phyloP scores from a whole-genome alignment of 2,113 vertebrate genomes.

The Orthochromis indermauri region DNA sequence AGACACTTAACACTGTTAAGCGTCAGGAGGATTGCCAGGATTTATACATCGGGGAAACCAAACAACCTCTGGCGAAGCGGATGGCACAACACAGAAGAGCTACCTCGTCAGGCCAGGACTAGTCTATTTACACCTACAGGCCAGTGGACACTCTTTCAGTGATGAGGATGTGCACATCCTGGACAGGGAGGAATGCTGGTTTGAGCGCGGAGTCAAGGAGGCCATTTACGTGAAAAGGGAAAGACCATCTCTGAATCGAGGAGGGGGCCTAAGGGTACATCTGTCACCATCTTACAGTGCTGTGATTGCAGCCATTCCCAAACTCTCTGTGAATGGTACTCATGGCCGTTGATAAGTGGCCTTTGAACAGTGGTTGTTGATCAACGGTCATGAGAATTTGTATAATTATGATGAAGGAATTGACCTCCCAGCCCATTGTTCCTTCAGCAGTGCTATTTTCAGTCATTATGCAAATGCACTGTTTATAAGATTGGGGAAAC shows the following conservation, averaged over 20 bases:
- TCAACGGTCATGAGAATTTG: neutral
- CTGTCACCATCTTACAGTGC: neutral
- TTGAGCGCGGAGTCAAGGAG: rapidly evolving
- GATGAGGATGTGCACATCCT: rapidly evolving
- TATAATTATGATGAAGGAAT: rapidly evolving
- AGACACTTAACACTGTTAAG: rapidly evolving
- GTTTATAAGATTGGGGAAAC: neutral
- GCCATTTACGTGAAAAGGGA: rapidly evolving
- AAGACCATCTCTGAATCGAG: neutral
- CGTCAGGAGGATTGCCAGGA: neutral
- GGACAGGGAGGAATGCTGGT: rapidly evolving
- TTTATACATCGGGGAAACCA: neutral
- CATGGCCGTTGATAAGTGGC: rapidly evolving
- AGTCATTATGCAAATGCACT: rapidly evolving
- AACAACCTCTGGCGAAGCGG: neutral
- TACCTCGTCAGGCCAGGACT: neutral
- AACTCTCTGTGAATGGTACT: neutral
- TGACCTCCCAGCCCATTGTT: neutral
- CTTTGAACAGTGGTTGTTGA: neutral
- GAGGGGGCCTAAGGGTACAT: neutral
- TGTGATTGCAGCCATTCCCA: rapidly evolving
- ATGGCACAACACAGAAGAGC: neutral
- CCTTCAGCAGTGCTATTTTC: neutral
- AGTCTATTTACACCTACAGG: neutral
- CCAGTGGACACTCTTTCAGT: neutral